Evolutionary conservation across 1,140 invertebrate species (phyloP).

Genomic region (Caerostris extrusa): DNA sequence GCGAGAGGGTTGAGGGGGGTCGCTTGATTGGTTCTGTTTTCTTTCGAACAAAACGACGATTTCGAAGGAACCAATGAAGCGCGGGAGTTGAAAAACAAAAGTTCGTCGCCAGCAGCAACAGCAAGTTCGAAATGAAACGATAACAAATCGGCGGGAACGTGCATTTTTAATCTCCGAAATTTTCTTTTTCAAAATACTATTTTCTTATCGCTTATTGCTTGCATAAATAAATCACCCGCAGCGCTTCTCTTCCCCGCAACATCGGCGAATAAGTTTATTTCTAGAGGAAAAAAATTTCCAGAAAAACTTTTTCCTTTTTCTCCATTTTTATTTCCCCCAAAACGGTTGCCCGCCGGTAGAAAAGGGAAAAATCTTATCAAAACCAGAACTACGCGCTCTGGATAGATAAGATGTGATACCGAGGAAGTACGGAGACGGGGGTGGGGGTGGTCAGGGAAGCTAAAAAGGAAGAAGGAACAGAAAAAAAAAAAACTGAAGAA

Average conservation of each 20-base stretch:
- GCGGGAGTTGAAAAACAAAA: neutral
- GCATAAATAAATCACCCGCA: constrained; percentile 71
- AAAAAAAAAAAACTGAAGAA: neutral
- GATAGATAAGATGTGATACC: constrained; percentile 69
- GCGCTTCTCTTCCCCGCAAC: constrained; percentile 30
- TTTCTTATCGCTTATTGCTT: constrained; percentile 61
- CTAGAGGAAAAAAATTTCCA: neutral
- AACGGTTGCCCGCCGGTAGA: constrained; percentile 49
- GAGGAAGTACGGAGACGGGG: too few relatives aligned
- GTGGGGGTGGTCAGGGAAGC: neutral
- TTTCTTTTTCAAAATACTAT: constrained; percentile 55
- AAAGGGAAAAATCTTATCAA: constrained; percentile 73
- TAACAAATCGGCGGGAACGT: constrained; percentile 44
- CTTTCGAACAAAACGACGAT: too few relatives aligned
- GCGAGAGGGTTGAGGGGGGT: too few relatives aligned
- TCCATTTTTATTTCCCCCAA: neutral
- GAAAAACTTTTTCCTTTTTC: neutral
- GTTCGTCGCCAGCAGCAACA: neutral
- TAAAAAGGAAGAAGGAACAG: constrained; percentile 55
- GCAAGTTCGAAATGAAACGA: constrained; percentile 3
- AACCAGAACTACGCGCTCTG: constrained; percentile 69
- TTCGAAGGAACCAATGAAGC: neutral
- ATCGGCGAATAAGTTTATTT: constrained; percentile 59
- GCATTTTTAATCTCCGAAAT: constrained; percentile 63
- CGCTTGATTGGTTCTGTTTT: too few relatives aligned